Base-by-base conservation (phyloP, 2,888 invertebrate species). In the Tineola bisselliella region DNA sequence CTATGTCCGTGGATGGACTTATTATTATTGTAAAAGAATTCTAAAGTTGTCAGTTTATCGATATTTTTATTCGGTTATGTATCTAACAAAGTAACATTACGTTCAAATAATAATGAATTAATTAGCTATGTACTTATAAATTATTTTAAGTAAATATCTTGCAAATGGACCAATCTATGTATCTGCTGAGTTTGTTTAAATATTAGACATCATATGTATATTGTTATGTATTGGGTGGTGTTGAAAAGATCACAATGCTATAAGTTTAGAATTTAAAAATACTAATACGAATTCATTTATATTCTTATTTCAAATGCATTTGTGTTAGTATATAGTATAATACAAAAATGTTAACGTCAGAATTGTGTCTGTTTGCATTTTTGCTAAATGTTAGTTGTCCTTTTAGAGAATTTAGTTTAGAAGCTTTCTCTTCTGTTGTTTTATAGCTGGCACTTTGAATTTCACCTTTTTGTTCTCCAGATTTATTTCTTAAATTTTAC, bases 361-460 rank as follows among this genome's bases (percentile, higher is more conserved):
- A 19, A 25, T 1, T 10, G 2, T n/a, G n/a, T n/a, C n/a, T n/a
- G 25, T 54, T n/a, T 6, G 11, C 12, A 54, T 25, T 54, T 54
- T 54, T 54, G 25, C 25, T 58, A 33, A 30, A 58, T 58, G 33
- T 58, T 58, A 58, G 58, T 30, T 58, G 58, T 58, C 58, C 58
- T 82, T 68, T 76, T 80, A 81, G 77, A 70, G 65, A 75, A 15
- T 57, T 59, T 84, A 81, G 81, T 61, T 63, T 84, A 81, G 84
- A 64, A 43, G 86, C 86, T 87, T 87, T 67, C 70, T 79, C 58
- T 82, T 84, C 63, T 62, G 76, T 83, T 63, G 66, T 81, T 86
- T 60, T 76, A 73, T 86, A 87, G 87, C 79, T 81, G 79, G 87
- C 87, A 87, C 87, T 83, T 80, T 70, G 77, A 79, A 75, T 69